phyloP scores from a whole-genome alignment of 2,113 vertebrate genomes.

The Sus scrofa region T2T-Sscrofa CM000812.6:287426501-287427000 shows the following conservation, averaged over 20 bases:
- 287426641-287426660: accelerated
- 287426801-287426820: not conserved
- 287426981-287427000: accelerated
- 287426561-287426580: too few relatives aligned
- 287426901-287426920: accelerated
- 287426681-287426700: too few relatives aligned
- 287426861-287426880: too few relatives aligned
- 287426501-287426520: not conserved
- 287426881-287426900: not conserved
- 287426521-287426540: not conserved
- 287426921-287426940: too few relatives aligned
- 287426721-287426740: too few relatives aligned
- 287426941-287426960: too few relatives aligned
- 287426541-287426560: not conserved
- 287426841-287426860: not conserved
- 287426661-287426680: accelerated
- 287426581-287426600: not conserved
- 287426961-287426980: not conserved
- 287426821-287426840: not conserved
- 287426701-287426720: not conserved
- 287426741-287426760: accelerated
- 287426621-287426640: accelerated
- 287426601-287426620: accelerated
- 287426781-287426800: not conserved
- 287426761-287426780: not conserved